These are phyloP conservation scores for Graptemys geographica DNA, from an alignment of 2,797 vertebrate genomes.

Conservation along the genomic window DNA sequence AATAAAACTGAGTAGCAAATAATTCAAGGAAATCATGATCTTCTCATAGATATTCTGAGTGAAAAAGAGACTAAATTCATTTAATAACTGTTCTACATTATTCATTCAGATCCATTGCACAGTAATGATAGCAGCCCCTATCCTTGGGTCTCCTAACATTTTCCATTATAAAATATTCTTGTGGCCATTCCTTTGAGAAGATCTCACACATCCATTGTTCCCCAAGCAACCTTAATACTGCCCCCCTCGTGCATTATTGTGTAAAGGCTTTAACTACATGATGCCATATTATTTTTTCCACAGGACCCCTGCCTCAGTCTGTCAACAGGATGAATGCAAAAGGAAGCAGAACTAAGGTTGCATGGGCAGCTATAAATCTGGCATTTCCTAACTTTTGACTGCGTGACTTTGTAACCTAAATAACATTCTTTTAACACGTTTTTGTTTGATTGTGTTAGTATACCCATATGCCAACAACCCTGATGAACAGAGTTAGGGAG, in stretches of 20 bases:
- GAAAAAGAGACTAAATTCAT: neutral
- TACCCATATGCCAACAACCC: accelerated
- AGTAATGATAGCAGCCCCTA: accelerated
- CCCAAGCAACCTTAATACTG: neutral
- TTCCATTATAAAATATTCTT: neutral
- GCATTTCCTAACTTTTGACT: neutral
- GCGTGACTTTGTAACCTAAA: neutral
- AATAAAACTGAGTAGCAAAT: neutral
- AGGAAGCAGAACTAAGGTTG: neutral
- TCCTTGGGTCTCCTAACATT: accelerated
- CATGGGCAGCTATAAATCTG: accelerated
- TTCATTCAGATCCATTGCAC: neutral
- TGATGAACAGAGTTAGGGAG: neutral
- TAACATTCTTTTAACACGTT: neutral
- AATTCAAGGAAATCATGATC: neutral
- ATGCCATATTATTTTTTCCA: accelerated
- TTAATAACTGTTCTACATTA: neutral
- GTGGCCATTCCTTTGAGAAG: neutral
- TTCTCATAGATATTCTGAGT: accelerated
- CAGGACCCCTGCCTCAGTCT: neutral
- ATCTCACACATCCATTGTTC: neutral
- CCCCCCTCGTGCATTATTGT: neutral
- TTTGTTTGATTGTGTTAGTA: neutral
- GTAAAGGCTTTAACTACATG: neutral
- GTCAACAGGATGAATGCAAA: accelerated